Evolutionary conservation across 2,888 invertebrate genomes (phyloP), one percentile per base, ranked within the genome.

Genomic region (Acrocera orbiculus): DNA sequence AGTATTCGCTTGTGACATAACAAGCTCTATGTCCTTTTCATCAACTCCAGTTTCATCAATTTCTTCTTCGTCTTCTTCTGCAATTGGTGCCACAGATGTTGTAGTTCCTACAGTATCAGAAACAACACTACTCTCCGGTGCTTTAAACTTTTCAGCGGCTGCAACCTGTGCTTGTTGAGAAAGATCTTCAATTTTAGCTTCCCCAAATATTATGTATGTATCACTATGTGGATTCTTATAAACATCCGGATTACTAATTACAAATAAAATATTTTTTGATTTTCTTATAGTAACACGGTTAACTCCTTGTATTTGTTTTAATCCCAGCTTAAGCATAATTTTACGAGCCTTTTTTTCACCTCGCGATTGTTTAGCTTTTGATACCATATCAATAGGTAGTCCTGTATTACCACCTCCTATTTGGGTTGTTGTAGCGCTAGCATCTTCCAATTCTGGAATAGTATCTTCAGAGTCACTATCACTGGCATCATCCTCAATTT

Each of bases 281-380:
- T 98, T 96, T 47, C 96, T 76, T 56, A 98, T 96, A 34, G 95
- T 95, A 17, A 98, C 98, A 51, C 96, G 72, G 57, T 82, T 89
- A 1, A 98, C 93, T 15, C 96, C 95, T 63, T 58, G 58, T 36
- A 89, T 87, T 48, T 82, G 87, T 64, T 96, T 96, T 33, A 93
- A 70, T 39, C 93, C 96, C 38, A 95, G 70, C 63, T 95, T 95
- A 51, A 90, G 85, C 89, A 98, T 96, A 38, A 96, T 85, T 63
- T 98, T 99, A 43, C 98, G 76, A 0, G 98, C 96, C 59, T 99
- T 99, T 66, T 99, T 98, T 63, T 98, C 98, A 16, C 93, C 92
- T 30, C 96, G 73, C 5, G 92, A 92, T 62, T 98, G 96, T 63
- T 98, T 98, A 2, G 89, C 86, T 56, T 87, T 87, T n/a, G 82